Base-by-base conservation (phyloP, 2,888 invertebrate genomes). In the Agrotis puta region DNA sequence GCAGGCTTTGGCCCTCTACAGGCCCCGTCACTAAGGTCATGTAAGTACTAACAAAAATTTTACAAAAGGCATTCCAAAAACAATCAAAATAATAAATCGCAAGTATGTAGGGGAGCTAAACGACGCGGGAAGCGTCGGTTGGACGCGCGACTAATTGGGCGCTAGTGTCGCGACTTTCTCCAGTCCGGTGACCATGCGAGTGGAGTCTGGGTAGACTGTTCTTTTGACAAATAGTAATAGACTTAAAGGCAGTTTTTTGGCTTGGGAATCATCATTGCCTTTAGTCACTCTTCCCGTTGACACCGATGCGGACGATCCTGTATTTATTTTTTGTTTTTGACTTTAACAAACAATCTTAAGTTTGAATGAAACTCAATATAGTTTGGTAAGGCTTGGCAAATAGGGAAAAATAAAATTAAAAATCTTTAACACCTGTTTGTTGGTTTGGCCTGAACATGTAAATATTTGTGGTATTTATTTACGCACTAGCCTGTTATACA, bases 61-160 rank as follows among this genome's bases (percentile, higher is more conserved):
- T 14, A 22, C 22, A 22, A 66, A 63, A 50, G 9, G 24, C 39
- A 68, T 62, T 24, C 50, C 24, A 54, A 62, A 64, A 39, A 71
- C 27, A 63, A 48, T 73, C 54, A 58, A 57, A 62, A 51, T 70
- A 50, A 72, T 59, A 67, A 70, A 74, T 76, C 63, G 56, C 54
- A 24, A 24, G 64, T 74, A 66, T 67, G 71, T 71, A 74, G 77
- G 70, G 71, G 66, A 72, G 75, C 69, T 74, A 76, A 83, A 72
- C 63, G 59, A 68, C 65, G 74, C 64, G 72, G 64, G 71, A 65
- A 72, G 79, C 81, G 64, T 70, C 72, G 66, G 74, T 64, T 48
- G 73, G 74, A 64, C 50, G 73, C 63, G 72, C 72, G 77, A 80
- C 84, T 87, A 86, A 88, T 88, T 88, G 87, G 87, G 81, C 83